Conservation (phyloP, 2,797 vertebrate genomes). For the Craterocephalus amniculus region DNA sequence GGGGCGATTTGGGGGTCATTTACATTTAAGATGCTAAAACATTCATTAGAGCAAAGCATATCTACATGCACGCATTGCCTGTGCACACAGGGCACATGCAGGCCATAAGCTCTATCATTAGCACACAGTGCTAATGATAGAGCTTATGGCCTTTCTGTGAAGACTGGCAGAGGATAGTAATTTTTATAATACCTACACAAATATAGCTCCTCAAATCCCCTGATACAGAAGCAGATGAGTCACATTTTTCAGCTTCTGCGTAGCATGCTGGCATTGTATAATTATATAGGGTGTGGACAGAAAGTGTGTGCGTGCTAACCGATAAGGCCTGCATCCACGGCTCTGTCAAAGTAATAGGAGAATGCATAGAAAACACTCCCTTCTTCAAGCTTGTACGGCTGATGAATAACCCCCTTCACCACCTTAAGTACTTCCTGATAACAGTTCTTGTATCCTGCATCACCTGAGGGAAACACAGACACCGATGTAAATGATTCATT, state of each 20-base stretch:
- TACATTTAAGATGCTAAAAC: conserved; percentile 41
- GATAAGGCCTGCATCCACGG: conserved; percentile 91
- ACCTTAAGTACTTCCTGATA: conserved; percentile 90
- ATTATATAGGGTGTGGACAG: conserved; percentile 58
- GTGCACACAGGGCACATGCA: too few relatives aligned
- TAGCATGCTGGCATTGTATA: conserved; percentile 49
- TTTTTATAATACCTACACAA: conserved; percentile 67
- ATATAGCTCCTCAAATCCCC: conserved; percentile 62
- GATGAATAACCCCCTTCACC: conserved; percentile 90
- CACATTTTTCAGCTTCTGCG: conserved; percentile 52
- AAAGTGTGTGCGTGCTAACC: conserved; percentile 78
- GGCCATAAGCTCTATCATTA: too few relatives aligned
- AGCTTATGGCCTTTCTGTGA: conserved; percentile 47
- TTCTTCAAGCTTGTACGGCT: conserved; percentile 85
- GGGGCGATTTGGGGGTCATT: conserved; percentile 25
- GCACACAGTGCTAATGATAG: conserved; percentile 56
- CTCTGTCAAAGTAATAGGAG: conserved; percentile 96
- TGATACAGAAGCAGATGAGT: conserved; percentile 65
- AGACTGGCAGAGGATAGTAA: conserved; percentile 49
- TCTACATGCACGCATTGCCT: conserved; percentile 30
- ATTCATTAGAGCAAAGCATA: conserved; percentile 38
- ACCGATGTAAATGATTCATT: conserved; percentile 22
- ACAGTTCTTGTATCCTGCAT: conserved; percentile 88
- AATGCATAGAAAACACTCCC: conserved; percentile 91
- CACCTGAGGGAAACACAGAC: conserved; percentile 78